Conservation (phyloP, 1,140 invertebrate genomes). For the Scaptomyza montana region DNA sequence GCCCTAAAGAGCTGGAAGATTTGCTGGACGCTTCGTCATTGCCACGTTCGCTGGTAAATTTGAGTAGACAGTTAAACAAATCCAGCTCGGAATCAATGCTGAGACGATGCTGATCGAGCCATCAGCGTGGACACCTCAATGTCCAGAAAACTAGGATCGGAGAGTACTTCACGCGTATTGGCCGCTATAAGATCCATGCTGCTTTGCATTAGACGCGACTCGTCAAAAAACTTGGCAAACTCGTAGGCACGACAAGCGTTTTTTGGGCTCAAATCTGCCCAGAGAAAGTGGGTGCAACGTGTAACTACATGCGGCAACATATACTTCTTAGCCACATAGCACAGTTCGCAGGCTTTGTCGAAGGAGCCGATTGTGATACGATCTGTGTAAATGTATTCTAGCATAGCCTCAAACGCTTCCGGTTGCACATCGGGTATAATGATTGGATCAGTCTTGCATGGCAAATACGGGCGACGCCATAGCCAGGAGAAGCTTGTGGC, state of each 20-base stretch:
- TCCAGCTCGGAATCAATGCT: slow-evolving; percentile 90
- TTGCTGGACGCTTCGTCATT: slow-evolving; percentile 25
- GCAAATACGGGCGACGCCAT: slow-evolving; percentile 93
- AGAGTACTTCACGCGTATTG: slow-evolving; percentile 90
- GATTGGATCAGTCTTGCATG: slow-evolving; percentile 89
- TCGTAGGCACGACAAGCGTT: slow-evolving; percentile 93
- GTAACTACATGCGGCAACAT: slow-evolving; percentile 92
- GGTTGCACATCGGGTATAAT: slow-evolving; percentile 92
- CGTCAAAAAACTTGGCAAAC: slow-evolving; percentile 93
- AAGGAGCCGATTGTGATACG: slow-evolving; percentile 90
- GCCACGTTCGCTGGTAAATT: slow-evolving; percentile 86
- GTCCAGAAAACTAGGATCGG: slow-evolving; percentile 90
- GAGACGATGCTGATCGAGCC: slow-evolving; percentile 89
- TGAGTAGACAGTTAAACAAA: slow-evolving; percentile 88
- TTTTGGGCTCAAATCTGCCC: slow-evolving; percentile 90
- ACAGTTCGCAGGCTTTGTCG: slow-evolving; percentile 92
- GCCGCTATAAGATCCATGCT: slow-evolving; percentile 90
- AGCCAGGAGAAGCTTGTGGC: slow-evolving; percentile 91
- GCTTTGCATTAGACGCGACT: slow-evolving; percentile 90
- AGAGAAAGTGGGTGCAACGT: slow-evolving; percentile 91
- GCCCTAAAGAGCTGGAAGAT: slow-evolving; percentile 3
- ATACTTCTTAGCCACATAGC: slow-evolving; percentile 94
- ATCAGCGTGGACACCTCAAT: slow-evolving; percentile 89
- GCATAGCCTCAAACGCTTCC: slow-evolving; percentile 91
- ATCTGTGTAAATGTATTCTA: slow-evolving; percentile 93